These are phyloP conservation scores for Drosophila repleta DNA, from an alignment of 1,140 invertebrate species.

Conservation along the genomic window DNA sequence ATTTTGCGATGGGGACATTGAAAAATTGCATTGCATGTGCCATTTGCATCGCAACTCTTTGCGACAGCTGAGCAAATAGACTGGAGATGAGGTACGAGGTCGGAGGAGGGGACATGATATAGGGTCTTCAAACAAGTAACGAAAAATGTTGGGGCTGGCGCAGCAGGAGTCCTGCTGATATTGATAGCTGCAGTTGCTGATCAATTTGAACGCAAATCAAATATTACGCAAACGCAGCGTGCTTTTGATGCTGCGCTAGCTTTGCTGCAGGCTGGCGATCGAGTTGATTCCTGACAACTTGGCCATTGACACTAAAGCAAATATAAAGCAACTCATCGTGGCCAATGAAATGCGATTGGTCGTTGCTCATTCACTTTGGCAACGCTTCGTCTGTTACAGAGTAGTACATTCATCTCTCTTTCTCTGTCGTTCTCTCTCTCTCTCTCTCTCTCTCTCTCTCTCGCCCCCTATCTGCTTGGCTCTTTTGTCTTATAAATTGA, in stretches of 20 bases:
- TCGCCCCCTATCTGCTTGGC: neutral
- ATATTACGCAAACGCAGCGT: slow-evolving; percentile 69
- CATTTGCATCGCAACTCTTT: slow-evolving; percentile 21
- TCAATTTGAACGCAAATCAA: slow-evolving; percentile 5
- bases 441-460: too few species aligned
- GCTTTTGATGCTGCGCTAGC: slow-evolving; percentile 26
- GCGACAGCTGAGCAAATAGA: slow-evolving; percentile 41
- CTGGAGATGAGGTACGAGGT: neutral
- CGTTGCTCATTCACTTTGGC: slow-evolving; percentile 4
- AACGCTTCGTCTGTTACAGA: slow-evolving; percentile 25
- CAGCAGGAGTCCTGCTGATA: neutral
- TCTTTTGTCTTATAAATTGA: slow-evolving; percentile 58
- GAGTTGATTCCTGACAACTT: too few species aligned
- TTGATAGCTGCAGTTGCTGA: slow-evolving; percentile 17
- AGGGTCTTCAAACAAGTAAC: slow-evolving; percentile 9
- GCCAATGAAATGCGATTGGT: slow-evolving; percentile 16
- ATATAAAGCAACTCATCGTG: neutral
- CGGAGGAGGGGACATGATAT: neutral
- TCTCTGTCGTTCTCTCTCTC: neutral
- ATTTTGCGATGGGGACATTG: slow-evolving; percentile 47
- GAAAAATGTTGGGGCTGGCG: slow-evolving; percentile 3
- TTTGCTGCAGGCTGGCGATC: too few species aligned
- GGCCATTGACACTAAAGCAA: neutral
- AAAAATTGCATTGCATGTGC: slow-evolving; percentile 44
- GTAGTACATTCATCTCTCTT: too few species aligned